These are phyloP conservation scores for Rhabdornis inornatus DNA, from an alignment of 2,113 vertebrate genomes.

Conservation along the genomic window DNA sequence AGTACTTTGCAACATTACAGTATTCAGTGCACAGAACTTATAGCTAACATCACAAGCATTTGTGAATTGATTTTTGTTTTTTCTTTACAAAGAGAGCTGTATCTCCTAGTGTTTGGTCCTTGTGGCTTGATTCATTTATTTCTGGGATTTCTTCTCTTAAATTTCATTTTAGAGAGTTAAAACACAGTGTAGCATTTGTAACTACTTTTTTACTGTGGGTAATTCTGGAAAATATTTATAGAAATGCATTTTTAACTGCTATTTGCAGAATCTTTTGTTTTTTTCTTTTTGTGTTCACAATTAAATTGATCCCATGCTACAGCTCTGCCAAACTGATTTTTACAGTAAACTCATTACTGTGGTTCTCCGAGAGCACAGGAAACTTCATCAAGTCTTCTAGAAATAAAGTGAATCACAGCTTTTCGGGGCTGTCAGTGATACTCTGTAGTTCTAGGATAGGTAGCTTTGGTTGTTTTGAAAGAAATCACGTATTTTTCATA, in stretches of 20 bases:
- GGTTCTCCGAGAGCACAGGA: neutral
- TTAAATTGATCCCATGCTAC: neutral
- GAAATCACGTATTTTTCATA: neutral
- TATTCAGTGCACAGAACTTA: neutral
- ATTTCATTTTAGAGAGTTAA: neutral
- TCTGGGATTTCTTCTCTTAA: neutral
- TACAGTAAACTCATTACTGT: neutral
- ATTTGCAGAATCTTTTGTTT: neutral
- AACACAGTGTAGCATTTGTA: neutral
- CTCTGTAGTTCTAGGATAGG: neutral
- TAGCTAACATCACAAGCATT: neutral
- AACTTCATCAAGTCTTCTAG: neutral
- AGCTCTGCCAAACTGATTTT: neutral
- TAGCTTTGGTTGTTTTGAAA: neutral
- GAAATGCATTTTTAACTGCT: neutral
- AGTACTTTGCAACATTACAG: neutral
- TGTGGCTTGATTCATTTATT: neutral
- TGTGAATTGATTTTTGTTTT: neutral
- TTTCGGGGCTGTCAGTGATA: neutral
- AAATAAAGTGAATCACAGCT: neutral
- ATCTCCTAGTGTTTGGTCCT: neutral
- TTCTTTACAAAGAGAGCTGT: neutral
- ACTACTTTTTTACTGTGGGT: neutral
- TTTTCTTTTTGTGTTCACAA: neutral
- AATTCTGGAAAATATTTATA: neutral